phyloP scores from a whole-genome alignment of 1,140 invertebrate species.

The Caerostris extrusa region DNA sequence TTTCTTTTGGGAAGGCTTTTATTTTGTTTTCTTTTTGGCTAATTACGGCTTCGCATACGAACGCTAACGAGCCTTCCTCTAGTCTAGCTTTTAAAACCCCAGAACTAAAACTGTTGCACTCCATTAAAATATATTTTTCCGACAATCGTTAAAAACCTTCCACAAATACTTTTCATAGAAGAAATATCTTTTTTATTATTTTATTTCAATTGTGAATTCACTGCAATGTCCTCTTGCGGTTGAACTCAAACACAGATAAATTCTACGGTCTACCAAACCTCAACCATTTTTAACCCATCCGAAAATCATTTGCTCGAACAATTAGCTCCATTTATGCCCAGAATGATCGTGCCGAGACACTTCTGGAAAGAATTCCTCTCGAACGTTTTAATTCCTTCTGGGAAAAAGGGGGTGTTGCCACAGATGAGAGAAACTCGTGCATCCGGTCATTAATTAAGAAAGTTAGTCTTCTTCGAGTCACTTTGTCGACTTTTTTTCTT shows the following conservation, averaged over 20 bases:
- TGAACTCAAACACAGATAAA: background rate
- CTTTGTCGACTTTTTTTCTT: constrained; percentile 1
- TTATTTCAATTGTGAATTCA: no score
- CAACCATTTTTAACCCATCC: background rate
- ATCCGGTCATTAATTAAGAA: constrained; percentile 4
- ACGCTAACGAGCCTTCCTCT: no score
- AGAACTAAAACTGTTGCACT: no score
- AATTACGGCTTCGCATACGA: no score
- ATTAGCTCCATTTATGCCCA: background rate
- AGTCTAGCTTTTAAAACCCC: no score
- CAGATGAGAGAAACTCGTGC: background rate
- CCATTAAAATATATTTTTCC: no score
- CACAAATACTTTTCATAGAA: no score
- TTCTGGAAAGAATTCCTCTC: background rate
- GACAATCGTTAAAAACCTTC: no score
- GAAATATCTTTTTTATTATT: no score
- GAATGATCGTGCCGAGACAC: background rate
- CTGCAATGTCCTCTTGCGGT: background rate
- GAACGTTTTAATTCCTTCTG: background rate
- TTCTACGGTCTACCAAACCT: background rate
- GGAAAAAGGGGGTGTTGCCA: background rate
- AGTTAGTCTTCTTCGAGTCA: background rate
- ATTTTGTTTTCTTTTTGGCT: no score
- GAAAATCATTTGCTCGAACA: background rate
- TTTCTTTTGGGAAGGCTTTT: no score